Base-by-base conservation (phyloP, 64 coral and sea anemone species). In the Montipora cactus region DNA sequence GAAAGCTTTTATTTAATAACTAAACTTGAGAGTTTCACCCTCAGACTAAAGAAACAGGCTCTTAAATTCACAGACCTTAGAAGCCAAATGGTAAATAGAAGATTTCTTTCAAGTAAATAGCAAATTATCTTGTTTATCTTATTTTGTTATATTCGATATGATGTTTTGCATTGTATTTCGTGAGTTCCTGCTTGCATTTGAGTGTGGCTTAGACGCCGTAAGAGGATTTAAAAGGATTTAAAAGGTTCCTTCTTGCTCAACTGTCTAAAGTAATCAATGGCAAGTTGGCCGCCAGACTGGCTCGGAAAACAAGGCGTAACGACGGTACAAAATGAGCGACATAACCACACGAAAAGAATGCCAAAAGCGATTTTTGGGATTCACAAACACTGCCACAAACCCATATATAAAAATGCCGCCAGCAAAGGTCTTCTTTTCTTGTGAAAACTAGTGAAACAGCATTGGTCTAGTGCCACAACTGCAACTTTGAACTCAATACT, bases 181-280 rank as follows among this genome's bases (percentile, higher is more conserved):
- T 84, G 81, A 61, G 59, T 64, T 84, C 58, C 8, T 84, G 81
- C 25, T 67, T 67, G 59, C 58, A 16, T 7, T 61, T 52, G 61
- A 84, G 78, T 84, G 58, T 47, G 59, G 81, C 59, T 84, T 84
- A 84, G 81, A 59, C 58, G 3, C 18, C 5, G 0, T 84, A 84
- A 84, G 81, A 84, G 81, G 81, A 84, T 84, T 84, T 84, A 22
- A 84, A 1, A 44, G 59, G 59, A 67, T 67, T 67, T 67, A 19
- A 81, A 16, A 44, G 58, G 59, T 15, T 67, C 59, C 14, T 66
- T 49, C 21, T 12, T 76, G 25, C 67, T 20, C 59, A 83, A 84
- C 8, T 84, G 81, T 84, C 59, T 84, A 22, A 37, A 46, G 20
- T 84, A 15, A 67, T 84, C 79, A 81, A 81, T 81, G 51, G 21